phyloP scores from a whole-genome alignment of 1,140 invertebrate species.

The Laupala kohalensis region DNA sequence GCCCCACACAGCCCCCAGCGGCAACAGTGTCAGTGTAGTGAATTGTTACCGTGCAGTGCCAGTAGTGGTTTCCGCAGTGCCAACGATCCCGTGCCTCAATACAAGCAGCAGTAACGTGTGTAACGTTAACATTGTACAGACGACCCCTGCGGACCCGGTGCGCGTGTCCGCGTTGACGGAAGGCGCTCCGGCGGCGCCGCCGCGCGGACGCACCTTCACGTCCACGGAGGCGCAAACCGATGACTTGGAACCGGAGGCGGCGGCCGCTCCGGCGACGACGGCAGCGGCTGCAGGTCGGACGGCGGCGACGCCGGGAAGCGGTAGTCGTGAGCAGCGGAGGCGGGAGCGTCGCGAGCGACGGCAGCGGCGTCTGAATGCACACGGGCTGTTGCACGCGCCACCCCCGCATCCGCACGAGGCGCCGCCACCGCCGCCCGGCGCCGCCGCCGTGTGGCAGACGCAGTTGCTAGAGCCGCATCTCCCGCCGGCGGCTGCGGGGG shows the following conservation, averaged over 20 bases:
- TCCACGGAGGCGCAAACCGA: slow-evolving; percentile 28
- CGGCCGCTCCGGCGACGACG: not conserved
- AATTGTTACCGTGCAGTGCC: slow-evolving; percentile 16
- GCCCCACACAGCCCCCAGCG: no score
- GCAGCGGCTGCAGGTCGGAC: not conserved
- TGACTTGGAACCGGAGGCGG: slow-evolving; percentile 16
- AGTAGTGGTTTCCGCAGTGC: slow-evolving; percentile 15
- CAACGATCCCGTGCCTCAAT: slow-evolving; percentile 15
- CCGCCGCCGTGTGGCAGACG: slow-evolving; percentile 10
- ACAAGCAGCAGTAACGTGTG: slow-evolving; percentile 8
- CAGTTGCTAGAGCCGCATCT: not conserved
- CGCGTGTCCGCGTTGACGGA: slow-evolving; percentile 2
- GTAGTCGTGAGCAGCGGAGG: slow-evolving; percentile 20
- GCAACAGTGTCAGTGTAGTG: slow-evolving; percentile 13
- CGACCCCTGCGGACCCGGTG: not conserved
- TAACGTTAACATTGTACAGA: slow-evolving; percentile 8
- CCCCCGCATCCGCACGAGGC: not conserved
- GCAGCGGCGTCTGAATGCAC: no score
- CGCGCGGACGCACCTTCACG: slow-evolving; percentile 20
- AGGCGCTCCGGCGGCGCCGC: slow-evolving; percentile 1
- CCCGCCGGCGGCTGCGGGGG: slow-evolving; percentile 2
- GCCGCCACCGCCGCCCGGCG: slow-evolving; percentile 8
- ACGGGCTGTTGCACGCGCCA: no score
- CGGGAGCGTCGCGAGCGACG: slow-evolving; percentile 17
- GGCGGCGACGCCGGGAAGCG: not conserved